Evolutionary conservation across 2,888 invertebrate species (phyloP).

Genomic region (Orthonevra nobilis): DNA sequence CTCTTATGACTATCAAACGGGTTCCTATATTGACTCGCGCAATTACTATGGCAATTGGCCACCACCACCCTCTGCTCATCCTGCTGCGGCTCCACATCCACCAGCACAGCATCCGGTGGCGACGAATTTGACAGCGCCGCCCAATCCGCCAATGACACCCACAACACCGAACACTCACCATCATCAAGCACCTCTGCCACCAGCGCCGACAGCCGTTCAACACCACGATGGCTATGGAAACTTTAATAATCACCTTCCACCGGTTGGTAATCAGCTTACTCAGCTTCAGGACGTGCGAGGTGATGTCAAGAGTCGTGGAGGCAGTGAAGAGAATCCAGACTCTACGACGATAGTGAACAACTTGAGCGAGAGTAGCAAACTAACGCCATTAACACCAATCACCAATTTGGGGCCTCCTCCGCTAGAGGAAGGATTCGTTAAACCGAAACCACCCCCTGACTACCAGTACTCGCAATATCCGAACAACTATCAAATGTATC

Average conservation of each 20-base stretch:
- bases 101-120: slow-evolving; percentile 76
- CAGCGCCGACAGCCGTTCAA: slow-evolving; percentile 72
- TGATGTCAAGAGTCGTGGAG: slow-evolving; percentile 78
- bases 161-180: slow-evolving; percentile 71
- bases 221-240: slow-evolving; percentile 75
- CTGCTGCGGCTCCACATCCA: slow-evolving; percentile 75
- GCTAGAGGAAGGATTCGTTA: slow-evolving; percentile 79
- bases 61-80: slow-evolving; percentile 82
- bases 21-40: slow-evolving; percentile 83
- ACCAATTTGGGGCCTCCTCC: slow-evolving; percentile 77
- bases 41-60: slow-evolving; percentile 85
- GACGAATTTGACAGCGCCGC: slow-evolving; percentile 68
- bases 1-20: slow-evolving; percentile 83
- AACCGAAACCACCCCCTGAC: slow-evolving; percentile 79
- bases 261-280: slow-evolving; percentile 73
- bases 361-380: slow-evolving; percentile 80
- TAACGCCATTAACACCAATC: slow-evolving; percentile 81
- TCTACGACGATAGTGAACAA: slow-evolving; percentile 84
- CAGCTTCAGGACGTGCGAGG: slow-evolving; percentile 75
- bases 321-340: slow-evolving; percentile 86
- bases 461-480: slow-evolving; percentile 80
- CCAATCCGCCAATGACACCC: slow-evolving; percentile 79
- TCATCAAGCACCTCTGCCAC: slow-evolving; percentile 72
- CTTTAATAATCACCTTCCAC: slow-evolving; percentile 72
- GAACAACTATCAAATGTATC: slow-evolving; percentile 80